A percentile compares a stretch with the other conserved stretches of the same genome.
Conservation (phyloP, 2,888 invertebrate species). For the Plagodis dolabraria region DNA sequence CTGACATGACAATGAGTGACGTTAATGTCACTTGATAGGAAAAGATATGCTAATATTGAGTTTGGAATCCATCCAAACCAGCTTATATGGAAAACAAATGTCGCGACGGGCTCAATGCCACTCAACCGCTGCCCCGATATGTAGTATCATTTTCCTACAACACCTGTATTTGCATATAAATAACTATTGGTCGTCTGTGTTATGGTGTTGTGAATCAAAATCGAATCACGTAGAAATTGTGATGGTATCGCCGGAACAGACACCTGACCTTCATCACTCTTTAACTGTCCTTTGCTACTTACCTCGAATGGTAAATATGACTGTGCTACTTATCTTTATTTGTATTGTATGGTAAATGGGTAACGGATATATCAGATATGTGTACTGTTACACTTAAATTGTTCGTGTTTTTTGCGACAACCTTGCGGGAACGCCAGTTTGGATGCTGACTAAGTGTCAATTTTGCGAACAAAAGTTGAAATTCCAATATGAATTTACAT, state of each 20-base stretch:
- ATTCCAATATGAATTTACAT: no score
- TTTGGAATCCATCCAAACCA: conserved; percentile 5
- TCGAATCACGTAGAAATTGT: conserved; percentile 12
- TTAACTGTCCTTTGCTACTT: conserved; percentile 2
- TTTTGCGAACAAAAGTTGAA: no score
- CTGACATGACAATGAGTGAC: no score
- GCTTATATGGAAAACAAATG: conserved; percentile 5
- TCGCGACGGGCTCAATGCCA: conserved; percentile 9
- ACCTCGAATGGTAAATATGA: conserved; percentile 2
- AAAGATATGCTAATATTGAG: background rate
- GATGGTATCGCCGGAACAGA: conserved; percentile 6
- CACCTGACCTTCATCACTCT: conserved; percentile 9
- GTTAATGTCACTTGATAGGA: no score
- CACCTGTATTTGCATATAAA: conserved; percentile 5
- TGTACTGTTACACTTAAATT: no score
- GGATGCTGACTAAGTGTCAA: no score
- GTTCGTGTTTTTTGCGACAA: no score
- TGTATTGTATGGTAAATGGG: no score
- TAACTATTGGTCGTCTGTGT: background rate
- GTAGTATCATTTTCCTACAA: conserved; percentile 4
- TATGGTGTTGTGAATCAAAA: conserved; percentile 1
- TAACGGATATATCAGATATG: background rate
- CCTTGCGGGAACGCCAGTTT: no score
- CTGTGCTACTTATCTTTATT: background rate
- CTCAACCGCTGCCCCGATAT: conserved; percentile 7